Conservation (phyloP, 2,113 vertebrate genomes). For the Hemicordylus capensis region DNA sequence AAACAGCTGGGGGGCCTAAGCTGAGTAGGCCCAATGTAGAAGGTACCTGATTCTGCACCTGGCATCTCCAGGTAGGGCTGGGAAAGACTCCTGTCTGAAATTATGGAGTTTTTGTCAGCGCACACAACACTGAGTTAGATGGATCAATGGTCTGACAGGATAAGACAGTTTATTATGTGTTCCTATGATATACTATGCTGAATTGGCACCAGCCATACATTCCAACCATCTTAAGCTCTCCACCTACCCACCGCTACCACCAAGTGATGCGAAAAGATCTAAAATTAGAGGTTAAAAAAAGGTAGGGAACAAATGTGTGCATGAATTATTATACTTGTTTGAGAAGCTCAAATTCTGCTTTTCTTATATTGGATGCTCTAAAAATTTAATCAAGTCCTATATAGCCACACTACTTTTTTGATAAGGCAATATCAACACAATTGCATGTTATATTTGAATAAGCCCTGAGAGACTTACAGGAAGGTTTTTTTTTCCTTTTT, state of each 20-base stretch:
- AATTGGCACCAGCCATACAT: background rate
- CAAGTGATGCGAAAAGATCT: no score
- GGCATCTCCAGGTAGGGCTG: no score
- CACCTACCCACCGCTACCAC: background rate
- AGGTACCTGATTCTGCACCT: no score
- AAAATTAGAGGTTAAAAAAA: background rate
- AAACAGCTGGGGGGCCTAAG: no score
- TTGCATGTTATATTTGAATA: background rate
- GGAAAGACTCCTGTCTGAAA: no score
- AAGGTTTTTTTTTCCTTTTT: no score
- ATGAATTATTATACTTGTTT: background rate
- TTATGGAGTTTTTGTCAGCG: no score
- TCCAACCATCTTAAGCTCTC: background rate
- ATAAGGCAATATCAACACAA: background rate
- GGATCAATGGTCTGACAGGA: no score
- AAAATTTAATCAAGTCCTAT: no score
- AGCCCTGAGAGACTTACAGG: background rate
- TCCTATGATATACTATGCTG: background rate
- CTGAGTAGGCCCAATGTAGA: no score
- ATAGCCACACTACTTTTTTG: background rate
- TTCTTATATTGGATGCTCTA: background rate
- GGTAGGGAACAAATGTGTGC: background rate
- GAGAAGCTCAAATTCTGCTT: background rate
- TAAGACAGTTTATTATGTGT: no score
- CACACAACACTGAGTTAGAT: no score